These are phyloP conservation scores for Petromus typicus DNA, from an alignment of 2,113 vertebrate genomes.

Conservation along the genomic window DNA sequence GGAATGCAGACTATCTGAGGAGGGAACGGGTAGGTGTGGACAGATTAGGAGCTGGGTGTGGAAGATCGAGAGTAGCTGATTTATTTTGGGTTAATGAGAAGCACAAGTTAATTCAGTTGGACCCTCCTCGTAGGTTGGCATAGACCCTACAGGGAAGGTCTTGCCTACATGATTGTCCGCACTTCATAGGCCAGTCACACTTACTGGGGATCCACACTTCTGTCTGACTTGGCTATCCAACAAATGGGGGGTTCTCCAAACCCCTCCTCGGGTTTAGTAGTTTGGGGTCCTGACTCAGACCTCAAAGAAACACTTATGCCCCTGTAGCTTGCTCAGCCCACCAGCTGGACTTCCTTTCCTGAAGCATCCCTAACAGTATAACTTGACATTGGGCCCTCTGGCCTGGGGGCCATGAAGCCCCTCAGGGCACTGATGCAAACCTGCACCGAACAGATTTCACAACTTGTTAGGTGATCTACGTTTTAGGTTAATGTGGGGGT, in stretches of 20 bases:
- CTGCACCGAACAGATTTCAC: neutral
- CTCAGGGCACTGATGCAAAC: neutral
- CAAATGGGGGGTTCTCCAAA: neutral
- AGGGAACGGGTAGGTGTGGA: neutral
- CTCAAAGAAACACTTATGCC: neutral
- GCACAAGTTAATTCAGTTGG: neutral
- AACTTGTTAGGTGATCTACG: slow-evolving; percentile 15
- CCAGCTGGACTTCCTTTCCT: neutral
- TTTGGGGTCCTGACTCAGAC: neutral
- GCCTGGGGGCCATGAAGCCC: neutral
- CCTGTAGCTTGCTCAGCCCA: neutral
- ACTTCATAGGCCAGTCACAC: neutral
- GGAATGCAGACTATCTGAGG: slow-evolving; percentile 5
- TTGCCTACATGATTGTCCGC: neutral
- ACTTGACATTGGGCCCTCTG: neutral
- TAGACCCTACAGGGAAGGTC: neutral
- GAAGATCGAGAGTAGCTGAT: neutral
- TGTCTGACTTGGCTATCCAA: neutral
- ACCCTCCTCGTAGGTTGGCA: neutral
- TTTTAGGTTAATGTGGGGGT: slow-evolving; percentile 20
- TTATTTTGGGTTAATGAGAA: neutral
- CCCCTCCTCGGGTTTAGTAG: neutral
- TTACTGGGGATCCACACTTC: neutral
- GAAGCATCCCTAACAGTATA: neutral
- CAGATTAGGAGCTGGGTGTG: neutral